These are phyloP conservation scores for Barnardius zonarius DNA, from an alignment of 2,113 vertebrate genomes.

Conservation along the genomic window DNA sequence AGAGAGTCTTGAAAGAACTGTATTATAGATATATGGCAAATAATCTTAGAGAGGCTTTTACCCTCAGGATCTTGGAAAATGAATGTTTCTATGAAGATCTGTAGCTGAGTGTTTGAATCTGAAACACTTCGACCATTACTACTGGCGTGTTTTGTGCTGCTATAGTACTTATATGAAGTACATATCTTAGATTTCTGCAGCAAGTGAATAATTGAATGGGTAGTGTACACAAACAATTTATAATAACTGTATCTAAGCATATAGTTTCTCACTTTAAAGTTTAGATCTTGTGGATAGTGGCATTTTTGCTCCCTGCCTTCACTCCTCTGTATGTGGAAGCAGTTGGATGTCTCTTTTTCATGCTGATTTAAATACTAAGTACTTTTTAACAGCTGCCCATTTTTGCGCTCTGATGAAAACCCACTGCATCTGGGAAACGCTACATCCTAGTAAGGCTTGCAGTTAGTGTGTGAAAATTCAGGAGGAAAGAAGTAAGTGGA, in stretches of 20 bases:
- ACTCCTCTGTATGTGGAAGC: accelerated
- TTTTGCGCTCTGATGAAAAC: neutral
- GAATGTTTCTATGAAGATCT: neutral
- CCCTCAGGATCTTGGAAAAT: neutral
- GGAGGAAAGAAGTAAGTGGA: neutral
- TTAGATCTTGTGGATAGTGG: neutral
- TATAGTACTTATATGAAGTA: neutral
- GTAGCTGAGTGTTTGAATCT: neutral
- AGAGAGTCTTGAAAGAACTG: neutral
- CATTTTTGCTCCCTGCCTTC: neutral
- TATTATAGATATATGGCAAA: neutral
- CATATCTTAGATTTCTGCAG: neutral
- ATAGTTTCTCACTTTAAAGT: neutral
- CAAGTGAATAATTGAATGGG: neutral
- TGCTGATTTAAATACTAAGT: neutral
- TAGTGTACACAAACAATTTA: neutral
- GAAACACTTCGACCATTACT: neutral
- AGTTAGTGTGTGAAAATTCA: neutral
- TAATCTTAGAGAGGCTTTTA: neutral
- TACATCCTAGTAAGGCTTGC: neutral
- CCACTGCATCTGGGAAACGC: neutral
- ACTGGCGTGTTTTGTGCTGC: neutral
- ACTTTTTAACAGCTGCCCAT: neutral
- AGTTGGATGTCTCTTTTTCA: neutral
- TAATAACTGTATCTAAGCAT: neutral